phyloP scores from a whole-genome alignment of 2,797 vertebrate species.

The Pipistrellus pygmaeus region DNA sequence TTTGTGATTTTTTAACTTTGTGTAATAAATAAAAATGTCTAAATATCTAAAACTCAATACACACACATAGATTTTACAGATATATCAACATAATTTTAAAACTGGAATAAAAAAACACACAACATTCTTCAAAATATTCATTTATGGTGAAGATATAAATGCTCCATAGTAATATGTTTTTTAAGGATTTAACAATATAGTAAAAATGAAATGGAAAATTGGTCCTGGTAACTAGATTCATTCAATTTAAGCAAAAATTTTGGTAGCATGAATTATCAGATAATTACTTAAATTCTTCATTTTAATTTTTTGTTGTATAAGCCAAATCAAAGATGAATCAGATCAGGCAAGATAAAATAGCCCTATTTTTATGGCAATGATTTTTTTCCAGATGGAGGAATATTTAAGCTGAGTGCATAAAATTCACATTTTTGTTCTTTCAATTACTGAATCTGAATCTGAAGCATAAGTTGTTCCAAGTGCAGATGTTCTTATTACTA shows the following conservation, averaged over 20 bases:
- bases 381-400: conserved; percentile 34
- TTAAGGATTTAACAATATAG: neutral
- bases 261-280: neutral
- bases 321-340: neutral
- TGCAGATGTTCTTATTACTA: conserved; percentile 44
- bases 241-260: neutral
- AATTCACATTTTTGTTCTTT: conserved; percentile 65
- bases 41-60: neutral
- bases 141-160: neutral
- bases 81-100: neutral
- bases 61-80: neutral
- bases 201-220: neutral
- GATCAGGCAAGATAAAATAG: conserved; percentile 27
- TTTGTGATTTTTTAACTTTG: neutral
- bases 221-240: neutral
- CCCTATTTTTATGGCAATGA: conserved; percentile 15
- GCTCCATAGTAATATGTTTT: neutral
- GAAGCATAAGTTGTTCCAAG: neutral
- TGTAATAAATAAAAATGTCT: neutral
- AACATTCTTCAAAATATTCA: neutral
- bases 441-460: conserved; percentile 29
- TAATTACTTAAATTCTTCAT: conserved; percentile 6
- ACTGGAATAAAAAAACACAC: neutral
- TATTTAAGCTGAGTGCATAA: conserved; percentile 54
- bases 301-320: conserved; percentile 44